These are phyloP conservation scores for Nannospalax galili DNA, from an alignment of 2,113 vertebrate genomes.

Conservation along the genomic window DNA sequence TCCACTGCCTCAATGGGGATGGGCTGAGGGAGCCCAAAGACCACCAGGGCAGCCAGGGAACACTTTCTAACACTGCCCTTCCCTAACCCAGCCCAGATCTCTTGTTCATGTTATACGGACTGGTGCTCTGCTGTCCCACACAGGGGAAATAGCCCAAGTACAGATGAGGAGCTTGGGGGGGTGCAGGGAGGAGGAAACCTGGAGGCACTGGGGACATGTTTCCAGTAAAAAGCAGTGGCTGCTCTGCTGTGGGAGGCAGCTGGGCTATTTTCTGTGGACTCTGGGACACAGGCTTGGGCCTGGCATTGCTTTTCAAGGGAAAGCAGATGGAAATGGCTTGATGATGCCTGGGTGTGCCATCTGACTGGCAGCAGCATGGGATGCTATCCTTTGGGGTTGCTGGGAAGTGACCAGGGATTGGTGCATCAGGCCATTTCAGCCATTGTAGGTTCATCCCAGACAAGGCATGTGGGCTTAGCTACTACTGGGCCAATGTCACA, in stretches of 20 bases:
- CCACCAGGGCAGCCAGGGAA: background rate
- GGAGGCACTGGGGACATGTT: too few species aligned
- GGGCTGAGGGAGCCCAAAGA: background rate
- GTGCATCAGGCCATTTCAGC: background rate
- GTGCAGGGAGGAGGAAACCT: background rate
- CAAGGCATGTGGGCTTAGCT: background rate
- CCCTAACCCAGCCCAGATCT: background rate
- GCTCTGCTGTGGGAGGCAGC: background rate
- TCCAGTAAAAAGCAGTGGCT: background rate
- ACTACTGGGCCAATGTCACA: background rate
- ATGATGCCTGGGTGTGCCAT: background rate
- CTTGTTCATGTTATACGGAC: slow-evolving; percentile 2
- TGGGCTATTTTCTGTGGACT: background rate
- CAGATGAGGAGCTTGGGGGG: background rate
- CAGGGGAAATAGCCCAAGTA: background rate
- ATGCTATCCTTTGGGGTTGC: background rate
- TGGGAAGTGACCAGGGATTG: background rate
- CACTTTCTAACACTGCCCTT: background rate
- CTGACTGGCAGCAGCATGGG: background rate
- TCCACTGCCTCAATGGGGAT: background rate
- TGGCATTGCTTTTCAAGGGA: background rate
- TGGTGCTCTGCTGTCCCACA: background rate
- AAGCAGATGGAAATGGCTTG: background rate
- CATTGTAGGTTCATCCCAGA: background rate
- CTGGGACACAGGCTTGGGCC: background rate